Conservation (phyloP, 35 echinoderm and acorn worm genomes). For the Acanthaster planci region DNA sequence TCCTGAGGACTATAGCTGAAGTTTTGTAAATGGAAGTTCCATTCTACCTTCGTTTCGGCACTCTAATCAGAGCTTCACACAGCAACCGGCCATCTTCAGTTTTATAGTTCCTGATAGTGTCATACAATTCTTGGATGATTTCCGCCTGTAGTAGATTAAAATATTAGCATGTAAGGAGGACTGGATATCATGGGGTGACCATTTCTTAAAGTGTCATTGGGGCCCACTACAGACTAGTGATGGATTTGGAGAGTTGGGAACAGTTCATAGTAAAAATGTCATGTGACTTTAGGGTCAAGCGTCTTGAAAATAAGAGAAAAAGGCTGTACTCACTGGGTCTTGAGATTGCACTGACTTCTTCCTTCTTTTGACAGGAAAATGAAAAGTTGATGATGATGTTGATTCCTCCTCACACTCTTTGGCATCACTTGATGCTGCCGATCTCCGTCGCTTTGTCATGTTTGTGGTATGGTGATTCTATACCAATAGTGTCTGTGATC, state of each 20-base stretch:
- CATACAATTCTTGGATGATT: slow-evolving; percentile 89
- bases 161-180: too few relatives aligned
- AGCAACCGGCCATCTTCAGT: slow-evolving; percentile 71
- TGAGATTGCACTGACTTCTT: slow-evolving; percentile 67
- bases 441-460: slow-evolving; percentile 84
- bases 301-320: too few relatives aligned
- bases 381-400: background rate
- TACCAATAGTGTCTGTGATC: too few relatives aligned
- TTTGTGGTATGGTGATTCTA: background rate
- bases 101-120: slow-evolving; percentile 82
- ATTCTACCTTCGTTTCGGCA: slow-evolving; percentile 90
- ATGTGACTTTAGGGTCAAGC: too few relatives aligned
- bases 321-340: slow-evolving; percentile 47
- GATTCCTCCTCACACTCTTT: slow-evolving; percentile 58
- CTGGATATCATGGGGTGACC: too few relatives aligned
- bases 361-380: slow-evolving; percentile 56
- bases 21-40: background rate
- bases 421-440: slow-evolving; percentile 59
- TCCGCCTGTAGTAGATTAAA: slow-evolving; percentile 39
- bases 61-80: slow-evolving; percentile 87
- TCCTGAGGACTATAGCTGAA: background rate
- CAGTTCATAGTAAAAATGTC: too few relatives aligned
- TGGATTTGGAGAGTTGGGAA: too few relatives aligned
- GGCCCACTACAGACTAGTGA: too few relatives aligned
- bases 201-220: too few relatives aligned